A percentile compares a stretch with the other conserved stretches of the same genome.
Evolutionary conservation across 1,140 invertebrate species (phyloP).

Genomic region (Dreissena rostriformis): DNA sequence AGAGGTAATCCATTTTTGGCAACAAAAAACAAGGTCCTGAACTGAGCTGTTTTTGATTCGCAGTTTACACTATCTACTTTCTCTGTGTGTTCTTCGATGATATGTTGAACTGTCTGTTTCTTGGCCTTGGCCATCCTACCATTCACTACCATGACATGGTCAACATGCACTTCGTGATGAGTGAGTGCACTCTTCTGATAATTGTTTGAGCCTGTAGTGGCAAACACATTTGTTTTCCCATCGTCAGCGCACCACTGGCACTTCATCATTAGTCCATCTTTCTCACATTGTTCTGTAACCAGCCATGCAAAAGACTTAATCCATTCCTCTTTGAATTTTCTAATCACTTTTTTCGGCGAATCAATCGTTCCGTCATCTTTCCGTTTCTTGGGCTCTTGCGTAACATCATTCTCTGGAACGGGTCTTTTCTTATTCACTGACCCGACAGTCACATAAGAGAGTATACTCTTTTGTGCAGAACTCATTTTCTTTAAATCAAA

Average conservation of each 20-base stretch:
- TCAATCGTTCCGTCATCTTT: too few relatives aligned
- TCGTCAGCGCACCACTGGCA: neutral
- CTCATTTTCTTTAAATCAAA: too few relatives aligned
- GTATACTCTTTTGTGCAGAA: too few relatives aligned
- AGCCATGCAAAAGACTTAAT: too few relatives aligned
- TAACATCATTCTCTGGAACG: too few relatives aligned
- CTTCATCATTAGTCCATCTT: too few relatives aligned
- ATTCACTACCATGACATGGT: neutral
- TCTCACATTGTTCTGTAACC: too few relatives aligned
- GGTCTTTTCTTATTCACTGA: too few relatives aligned
- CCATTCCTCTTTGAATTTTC: too few relatives aligned
- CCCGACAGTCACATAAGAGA: too few relatives aligned
- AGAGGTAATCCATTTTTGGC: constrained; percentile 17
- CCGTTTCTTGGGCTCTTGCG: too few relatives aligned
- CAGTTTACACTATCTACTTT: constrained; percentile 1
- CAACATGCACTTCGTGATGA: neutral
- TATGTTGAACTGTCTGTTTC: constrained; percentile 3
- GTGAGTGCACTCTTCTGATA: neutral
- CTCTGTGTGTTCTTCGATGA: neutral
- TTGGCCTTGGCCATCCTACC: neutral
- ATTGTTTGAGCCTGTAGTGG: neutral
- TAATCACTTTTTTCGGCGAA: too few relatives aligned
- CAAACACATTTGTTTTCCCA: constrained; percentile 1
- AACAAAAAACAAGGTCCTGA: constrained; percentile 17
- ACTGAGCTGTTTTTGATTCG: constrained; percentile 19